These are phyloP conservation scores for Arion vulgaris DNA, from an alignment of 1,140 invertebrate genomes.

Conservation along the genomic window DNA sequence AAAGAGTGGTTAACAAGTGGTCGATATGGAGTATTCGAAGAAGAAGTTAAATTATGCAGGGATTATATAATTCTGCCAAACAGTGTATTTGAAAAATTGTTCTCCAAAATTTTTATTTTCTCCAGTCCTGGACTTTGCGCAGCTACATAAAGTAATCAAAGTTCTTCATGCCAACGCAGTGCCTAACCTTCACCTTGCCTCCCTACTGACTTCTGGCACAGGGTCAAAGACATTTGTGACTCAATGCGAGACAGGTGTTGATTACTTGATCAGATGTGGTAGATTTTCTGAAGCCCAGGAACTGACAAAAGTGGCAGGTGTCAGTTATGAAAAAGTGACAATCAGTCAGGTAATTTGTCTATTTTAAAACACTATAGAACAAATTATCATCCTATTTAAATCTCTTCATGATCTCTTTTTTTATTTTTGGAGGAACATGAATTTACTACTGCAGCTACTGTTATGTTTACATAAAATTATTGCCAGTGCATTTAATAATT, in stretches of 20 bases:
- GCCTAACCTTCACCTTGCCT: conserved; percentile 44
- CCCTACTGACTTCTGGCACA: conserved; percentile 35
- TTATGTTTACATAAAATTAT: too few relatives aligned
- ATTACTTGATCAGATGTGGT: conserved; percentile 34
- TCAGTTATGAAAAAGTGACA: conserved; percentile 33
- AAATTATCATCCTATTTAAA: too few relatives aligned
- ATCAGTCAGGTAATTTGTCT: conserved; percentile 39
- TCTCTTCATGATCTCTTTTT: too few relatives aligned
- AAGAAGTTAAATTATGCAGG: too few relatives aligned
- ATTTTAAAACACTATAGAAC: too few relatives aligned
- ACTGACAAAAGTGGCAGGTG: conserved; percentile 19
- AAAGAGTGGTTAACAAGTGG: too few relatives aligned
- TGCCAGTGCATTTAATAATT: too few relatives aligned
- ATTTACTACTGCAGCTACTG: too few relatives aligned
- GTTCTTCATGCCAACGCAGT: conserved; percentile 51
- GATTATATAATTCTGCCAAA: too few relatives aligned
- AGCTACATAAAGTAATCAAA: conserved; percentile 54
- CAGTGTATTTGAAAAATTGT: too few relatives aligned
- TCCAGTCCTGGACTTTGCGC: conserved; percentile 63
- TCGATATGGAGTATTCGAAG: too few relatives aligned
- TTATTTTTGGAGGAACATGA: too few relatives aligned
- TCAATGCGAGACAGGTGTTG: conserved; percentile 32
- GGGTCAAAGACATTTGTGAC: conserved; percentile 35
- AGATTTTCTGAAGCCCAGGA: conserved; percentile 31
- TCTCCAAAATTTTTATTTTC: conserved; percentile 15